Base-by-base conservation (phyloP, 2,113 vertebrate species). In the Colistium nudipinnis region DNA sequence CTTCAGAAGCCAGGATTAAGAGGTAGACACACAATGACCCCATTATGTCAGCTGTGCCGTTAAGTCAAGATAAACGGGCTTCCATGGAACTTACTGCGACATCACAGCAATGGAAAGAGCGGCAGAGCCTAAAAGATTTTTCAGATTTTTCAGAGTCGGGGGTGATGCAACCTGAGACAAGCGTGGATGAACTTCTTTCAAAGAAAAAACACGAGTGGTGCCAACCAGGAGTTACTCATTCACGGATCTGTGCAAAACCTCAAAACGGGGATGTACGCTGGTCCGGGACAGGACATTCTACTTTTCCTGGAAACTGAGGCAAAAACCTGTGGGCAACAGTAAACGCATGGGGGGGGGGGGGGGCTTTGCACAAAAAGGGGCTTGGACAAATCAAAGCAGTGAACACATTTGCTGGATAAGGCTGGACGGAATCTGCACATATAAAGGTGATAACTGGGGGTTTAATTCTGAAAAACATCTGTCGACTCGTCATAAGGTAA, bases 41-140 rank as follows among this genome's bases (percentile, higher is more conserved):
- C 85, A 88, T 90, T 89, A 86, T 83, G 85, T 86, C 89, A 88
- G 72, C 53, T 19, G 17, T 49, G 56, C 75, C 60, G 62, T 62
- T 60, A 81, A 77, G 71, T 76, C 54, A 3, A 80, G 77, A 87
- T 80, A 82, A 84, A 88, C 78, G 70, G 76, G 80, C 64, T 78
- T 78, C 76, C 38, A 39, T 60, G 56, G 48, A 82, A 84, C 64
- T 45, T 76, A 70, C 70, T 84, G 79, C 78, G 80, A 66, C 69
- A 84, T 82, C 63, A 41, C 45, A 77, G 65, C 48, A 43, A 35
- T 41, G 56, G 55, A 78, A 54, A 22, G 25, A 52, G 16, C 36
- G 55, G 36, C 39, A 76, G 44, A 12, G 48, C 54, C 64, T 54
- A 49, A 48, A 60, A 73, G 49, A n/a, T n/a, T n/a, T n/a, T n/a